A percentile compares a stretch with the other conserved stretches of the same genome.
phyloP scores from a whole-genome alignment of 2,888 invertebrate species.

The Heliconius ismenius region DNA sequence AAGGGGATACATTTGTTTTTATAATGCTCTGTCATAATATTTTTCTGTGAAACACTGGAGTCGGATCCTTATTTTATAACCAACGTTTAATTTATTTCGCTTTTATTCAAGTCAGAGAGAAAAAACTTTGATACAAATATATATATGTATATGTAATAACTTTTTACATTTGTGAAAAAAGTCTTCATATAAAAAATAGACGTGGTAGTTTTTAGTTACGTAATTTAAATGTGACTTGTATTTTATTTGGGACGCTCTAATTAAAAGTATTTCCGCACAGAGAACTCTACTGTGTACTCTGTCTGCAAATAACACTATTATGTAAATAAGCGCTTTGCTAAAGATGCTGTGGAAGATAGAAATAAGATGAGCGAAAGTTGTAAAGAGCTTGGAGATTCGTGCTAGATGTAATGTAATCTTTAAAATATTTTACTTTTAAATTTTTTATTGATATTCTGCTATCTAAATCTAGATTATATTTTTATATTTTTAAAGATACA shows the following conservation, averaged over 20 bases:
- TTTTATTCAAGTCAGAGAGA: neutral
- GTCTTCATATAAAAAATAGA: neutral
- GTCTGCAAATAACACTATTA: constrained; percentile 33
- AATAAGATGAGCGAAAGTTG: constrained; percentile 22
- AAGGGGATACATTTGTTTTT: constrained; percentile 23
- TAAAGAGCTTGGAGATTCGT: constrained; percentile 3
- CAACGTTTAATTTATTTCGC: neutral
- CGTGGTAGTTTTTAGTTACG: neutral
- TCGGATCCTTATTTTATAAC: constrained; percentile 12
- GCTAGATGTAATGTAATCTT: neutral
- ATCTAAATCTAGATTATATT: neutral
- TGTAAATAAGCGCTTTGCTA: constrained; percentile 28
- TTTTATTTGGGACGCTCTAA: constrained; percentile 9
- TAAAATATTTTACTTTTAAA: constrained; percentile 4
- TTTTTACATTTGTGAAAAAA: too few relatives aligned
- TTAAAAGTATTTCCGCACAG: constrained; percentile 19
- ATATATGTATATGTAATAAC: too few relatives aligned
- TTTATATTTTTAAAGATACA: too few relatives aligned
- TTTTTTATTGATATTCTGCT: neutral
- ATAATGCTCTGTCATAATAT: constrained; percentile 16
- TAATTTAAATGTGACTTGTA: neutral
- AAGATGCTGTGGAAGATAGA: constrained; percentile 23
- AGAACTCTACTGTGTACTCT: constrained; percentile 14
- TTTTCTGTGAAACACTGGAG: neutral
- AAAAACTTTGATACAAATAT: too few relatives aligned